Evolutionary conservation across 2,797 vertebrate genomes (phyloP).

Genomic region (Nothura maculosa): DNA sequence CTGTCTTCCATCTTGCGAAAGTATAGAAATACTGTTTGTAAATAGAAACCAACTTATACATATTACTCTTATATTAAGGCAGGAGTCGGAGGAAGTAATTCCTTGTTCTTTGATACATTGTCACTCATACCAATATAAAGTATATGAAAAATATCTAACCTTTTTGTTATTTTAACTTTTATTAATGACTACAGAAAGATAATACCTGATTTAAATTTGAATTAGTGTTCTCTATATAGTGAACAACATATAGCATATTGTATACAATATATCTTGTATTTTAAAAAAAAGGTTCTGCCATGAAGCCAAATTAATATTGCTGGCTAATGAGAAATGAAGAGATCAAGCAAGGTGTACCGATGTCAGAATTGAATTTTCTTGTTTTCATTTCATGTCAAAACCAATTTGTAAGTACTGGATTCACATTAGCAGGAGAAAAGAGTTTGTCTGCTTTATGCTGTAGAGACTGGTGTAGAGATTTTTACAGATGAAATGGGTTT

Average conservation of each 20-base stretch:
- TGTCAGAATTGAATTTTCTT: neutral
- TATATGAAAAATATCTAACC: too few species aligned
- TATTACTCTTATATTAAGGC: rapidly evolving
- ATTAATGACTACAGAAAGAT: too few species aligned
- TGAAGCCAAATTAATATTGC: neutral
- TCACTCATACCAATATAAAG: neutral
- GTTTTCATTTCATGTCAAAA: neutral
- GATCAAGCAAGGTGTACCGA: neutral
- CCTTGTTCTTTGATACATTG: neutral
- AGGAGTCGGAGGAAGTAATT: neutral
- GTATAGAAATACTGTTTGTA: neutral
- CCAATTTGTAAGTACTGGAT: neutral
- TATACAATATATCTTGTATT: neutral
- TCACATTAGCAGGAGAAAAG: neutral
- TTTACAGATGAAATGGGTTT: neutral
- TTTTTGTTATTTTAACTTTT: too few species aligned
- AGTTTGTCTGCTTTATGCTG: neutral
- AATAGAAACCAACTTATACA: neutral
- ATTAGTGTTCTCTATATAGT: neutral
- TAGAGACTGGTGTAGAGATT: neutral
- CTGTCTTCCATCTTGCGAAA: neutral
- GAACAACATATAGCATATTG: too few species aligned
- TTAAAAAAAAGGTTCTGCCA: neutral
- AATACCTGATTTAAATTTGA: neutral
- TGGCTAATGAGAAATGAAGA: neutral